Conservation (phyloP, 1,140 invertebrate genomes). For the Medauroidea extradentata region DNA sequence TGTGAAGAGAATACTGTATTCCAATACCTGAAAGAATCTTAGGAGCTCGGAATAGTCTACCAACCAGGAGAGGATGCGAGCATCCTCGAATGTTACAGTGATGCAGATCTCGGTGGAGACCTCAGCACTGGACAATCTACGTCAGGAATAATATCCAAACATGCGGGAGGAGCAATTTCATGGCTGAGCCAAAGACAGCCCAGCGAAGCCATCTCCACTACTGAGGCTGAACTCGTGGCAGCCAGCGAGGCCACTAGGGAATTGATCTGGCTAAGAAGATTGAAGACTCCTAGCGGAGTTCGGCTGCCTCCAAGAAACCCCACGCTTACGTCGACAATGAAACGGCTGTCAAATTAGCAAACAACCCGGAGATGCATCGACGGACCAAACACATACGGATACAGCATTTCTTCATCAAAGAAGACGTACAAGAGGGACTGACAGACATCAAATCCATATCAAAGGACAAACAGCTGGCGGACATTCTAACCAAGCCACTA, state of each 20-base stretch:
- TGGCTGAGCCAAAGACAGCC: no score
- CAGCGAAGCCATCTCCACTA: no score
- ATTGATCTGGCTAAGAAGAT: no score
- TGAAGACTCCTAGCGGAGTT: no score
- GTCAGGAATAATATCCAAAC: no score
- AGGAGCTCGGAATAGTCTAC: constrained; percentile 12
- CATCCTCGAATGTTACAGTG: constrained; percentile 11
- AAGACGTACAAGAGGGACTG: background rate
- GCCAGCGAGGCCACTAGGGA: no score
- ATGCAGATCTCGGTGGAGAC: constrained; percentile 21
- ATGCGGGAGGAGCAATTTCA: no score
- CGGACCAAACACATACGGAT: constrained; percentile 37
- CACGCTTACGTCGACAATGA: constrained; percentile 36
- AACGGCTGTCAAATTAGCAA: constrained; percentile 37
- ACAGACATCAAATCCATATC: background rate
- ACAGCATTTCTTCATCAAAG: constrained; percentile 11
- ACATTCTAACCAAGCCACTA: constrained; percentile 4
- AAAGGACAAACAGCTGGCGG: background rate
- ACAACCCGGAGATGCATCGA: constrained; percentile 39
- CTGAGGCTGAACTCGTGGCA: no score
- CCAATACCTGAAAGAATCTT: constrained; percentile 41
- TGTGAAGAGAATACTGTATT: constrained; percentile 38
- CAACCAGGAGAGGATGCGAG: background rate
- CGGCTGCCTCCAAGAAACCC: no score
- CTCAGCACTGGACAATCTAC: no score